A percentile compares a stretch with the other conserved stretches of the same genome.
Evolutionary conservation across 2,888 invertebrate genomes (phyloP).

Genomic region (Hartigia nigra): DNA sequence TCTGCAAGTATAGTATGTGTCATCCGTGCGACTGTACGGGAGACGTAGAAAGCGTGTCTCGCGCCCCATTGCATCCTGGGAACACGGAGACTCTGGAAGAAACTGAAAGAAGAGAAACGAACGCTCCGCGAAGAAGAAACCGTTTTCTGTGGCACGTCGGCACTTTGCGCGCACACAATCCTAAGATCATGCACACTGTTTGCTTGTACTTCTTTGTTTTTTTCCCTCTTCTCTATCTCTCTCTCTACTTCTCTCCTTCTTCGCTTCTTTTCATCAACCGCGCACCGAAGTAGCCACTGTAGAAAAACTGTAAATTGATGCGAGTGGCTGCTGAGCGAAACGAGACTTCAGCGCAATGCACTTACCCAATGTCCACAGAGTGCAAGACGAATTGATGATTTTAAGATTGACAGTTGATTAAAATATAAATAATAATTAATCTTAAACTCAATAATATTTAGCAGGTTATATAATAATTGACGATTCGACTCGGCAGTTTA

Average conservation of each 20-base stretch:
- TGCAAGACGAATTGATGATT: background rate
- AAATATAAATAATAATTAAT: background rate
- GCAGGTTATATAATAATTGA: background rate
- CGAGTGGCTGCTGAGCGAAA: conserved; percentile 46
- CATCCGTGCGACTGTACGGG: no score
- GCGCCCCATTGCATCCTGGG: no score
- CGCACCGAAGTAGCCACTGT: conserved; percentile 27
- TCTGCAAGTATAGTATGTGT: no score
- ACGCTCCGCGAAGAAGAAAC: conserved; percentile 26
- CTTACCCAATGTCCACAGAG: background rate
- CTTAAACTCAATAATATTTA: background rate
- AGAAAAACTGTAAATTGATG: conserved; percentile 59
- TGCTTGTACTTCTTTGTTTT: conserved; percentile 32
- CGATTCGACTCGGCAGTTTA: background rate
- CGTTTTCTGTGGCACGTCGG: conserved; percentile 59
- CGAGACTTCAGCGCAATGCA: conserved; percentile 32
- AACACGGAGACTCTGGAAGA: conserved; percentile 27
- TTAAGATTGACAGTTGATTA: background rate
- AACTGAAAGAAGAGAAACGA: conserved; percentile 19
- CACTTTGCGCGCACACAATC: conserved; percentile 61
- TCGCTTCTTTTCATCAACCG: conserved; percentile 11
- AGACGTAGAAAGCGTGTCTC: no score
- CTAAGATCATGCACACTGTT: conserved; percentile 59
- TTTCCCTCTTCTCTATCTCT: conserved; percentile 11
- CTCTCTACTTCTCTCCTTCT: background rate